A percentile compares a stretch with the other conserved stretches of the same genome.
Evolutionary conservation across 2,113 vertebrate genomes (phyloP).

Genomic region (Podocnemis expansa): DNA sequence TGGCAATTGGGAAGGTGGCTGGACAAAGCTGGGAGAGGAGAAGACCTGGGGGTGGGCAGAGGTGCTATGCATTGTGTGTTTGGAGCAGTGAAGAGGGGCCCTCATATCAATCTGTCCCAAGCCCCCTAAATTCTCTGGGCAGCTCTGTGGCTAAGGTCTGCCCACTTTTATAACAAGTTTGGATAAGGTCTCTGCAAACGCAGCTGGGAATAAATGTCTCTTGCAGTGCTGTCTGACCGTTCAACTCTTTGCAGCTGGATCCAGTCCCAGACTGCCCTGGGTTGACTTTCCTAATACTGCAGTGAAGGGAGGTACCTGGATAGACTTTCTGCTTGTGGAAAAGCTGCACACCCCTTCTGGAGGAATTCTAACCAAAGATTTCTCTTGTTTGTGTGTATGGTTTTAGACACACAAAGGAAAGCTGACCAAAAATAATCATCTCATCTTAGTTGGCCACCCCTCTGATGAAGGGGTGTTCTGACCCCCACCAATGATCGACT

Average conservation of each 20-base stretch:
- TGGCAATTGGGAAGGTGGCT: too few relatives aligned
- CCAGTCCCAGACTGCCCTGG: not conserved
- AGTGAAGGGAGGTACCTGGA: slow-evolving; percentile 44
- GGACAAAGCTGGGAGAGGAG: too few relatives aligned
- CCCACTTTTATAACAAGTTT: slow-evolving; percentile 17
- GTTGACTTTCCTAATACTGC: slow-evolving; percentile 14
- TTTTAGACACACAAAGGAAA: not conserved
- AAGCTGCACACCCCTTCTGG: not conserved
- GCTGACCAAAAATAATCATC: not conserved
- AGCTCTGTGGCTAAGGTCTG: too few relatives aligned
- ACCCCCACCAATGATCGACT: not conserved
- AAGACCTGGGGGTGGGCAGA: too few relatives aligned
- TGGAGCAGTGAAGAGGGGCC: too few relatives aligned
- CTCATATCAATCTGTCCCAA: too few relatives aligned
- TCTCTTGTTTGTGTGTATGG: not conserved
- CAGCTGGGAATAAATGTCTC: slow-evolving; percentile 42
- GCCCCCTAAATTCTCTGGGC: too few relatives aligned
- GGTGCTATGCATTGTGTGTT: too few relatives aligned
- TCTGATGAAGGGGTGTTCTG: not conserved
- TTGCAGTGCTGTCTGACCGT: slow-evolving; percentile 57
- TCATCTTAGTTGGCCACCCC: not conserved
- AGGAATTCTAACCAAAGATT: not conserved
- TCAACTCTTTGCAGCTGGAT: not conserved
- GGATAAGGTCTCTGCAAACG: slow-evolving; percentile 62
- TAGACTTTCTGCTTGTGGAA: not conserved